Percentiles rank a stretch among this genome's conserved stretches.
These are phyloP conservation scores for Lepas anatifera DNA, from an alignment of 2,888 invertebrate genomes.

Conservation along the genomic window DNA sequence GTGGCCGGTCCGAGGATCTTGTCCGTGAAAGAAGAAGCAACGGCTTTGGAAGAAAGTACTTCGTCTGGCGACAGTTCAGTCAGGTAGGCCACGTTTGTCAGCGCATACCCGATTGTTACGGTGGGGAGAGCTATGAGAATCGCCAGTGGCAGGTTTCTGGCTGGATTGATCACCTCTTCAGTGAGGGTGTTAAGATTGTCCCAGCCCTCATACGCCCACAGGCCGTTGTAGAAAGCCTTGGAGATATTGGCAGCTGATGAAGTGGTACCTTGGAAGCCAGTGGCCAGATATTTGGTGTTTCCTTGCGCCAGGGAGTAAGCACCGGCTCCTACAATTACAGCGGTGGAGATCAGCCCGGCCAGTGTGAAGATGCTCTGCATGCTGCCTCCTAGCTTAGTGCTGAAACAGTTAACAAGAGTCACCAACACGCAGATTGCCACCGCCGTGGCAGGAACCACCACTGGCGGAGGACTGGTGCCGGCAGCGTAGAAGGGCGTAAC, in stretches of 20 bases:
- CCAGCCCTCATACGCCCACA: conserved; percentile 86
- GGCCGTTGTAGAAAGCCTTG: conserved; percentile 85
- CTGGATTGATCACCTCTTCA: conserved; percentile 78
- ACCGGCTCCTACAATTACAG: conserved; percentile 81
- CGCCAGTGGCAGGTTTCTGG: conserved; percentile 75
- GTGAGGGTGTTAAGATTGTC: conserved; percentile 91
- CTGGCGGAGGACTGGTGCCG: conserved; percentile 70
- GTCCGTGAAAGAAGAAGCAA: conserved; percentile 85
- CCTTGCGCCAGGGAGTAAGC: conserved; percentile 78
- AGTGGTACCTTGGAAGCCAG: conserved; percentile 61
- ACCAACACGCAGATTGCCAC: conserved; percentile 85
- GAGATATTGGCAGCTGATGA: conserved; percentile 70
- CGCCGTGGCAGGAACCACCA: conserved; percentile 77
- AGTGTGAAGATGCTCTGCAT: conserved; percentile 92
- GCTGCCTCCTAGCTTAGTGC: conserved; percentile 84
- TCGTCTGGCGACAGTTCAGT: conserved; percentile 67
- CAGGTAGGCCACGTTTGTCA: conserved; percentile 83
- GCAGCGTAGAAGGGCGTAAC: conserved; percentile 69
- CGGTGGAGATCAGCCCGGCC: conserved; percentile 79
- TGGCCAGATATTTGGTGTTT: conserved; percentile 75
- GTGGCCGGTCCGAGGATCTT: conserved; percentile 72
- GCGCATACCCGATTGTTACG: conserved; percentile 73
- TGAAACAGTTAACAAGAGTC: conserved; percentile 92
- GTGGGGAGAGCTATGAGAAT: conserved; percentile 86
- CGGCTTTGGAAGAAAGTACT: conserved; percentile 79